Conservation (phyloP, 1,140 invertebrate species). For the Charaxes varanes region DNA sequence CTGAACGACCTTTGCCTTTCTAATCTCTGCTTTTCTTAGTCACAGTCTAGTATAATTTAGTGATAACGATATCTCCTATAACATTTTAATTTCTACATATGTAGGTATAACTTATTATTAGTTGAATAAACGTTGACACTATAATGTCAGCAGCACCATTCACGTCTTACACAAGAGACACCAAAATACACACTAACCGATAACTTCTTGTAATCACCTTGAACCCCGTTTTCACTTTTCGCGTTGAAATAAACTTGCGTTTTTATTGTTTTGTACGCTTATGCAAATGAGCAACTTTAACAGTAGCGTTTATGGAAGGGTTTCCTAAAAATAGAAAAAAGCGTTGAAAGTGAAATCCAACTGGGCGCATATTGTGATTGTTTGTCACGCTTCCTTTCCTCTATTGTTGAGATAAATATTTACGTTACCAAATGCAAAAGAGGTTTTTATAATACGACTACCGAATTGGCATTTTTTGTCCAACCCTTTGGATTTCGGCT, state of each 20-base stretch:
- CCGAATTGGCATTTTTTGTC: conserved; percentile 60
- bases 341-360: conserved; percentile 67
- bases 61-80: no score
- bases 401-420: conserved; percentile 64
- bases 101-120: no score
- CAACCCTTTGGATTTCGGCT: conserved; percentile 53
- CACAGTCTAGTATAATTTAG: no score
- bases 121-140: not conserved
- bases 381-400: conserved; percentile 50
- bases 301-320: conserved; percentile 66
- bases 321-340: conserved; percentile 59
- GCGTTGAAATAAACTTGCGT: conserved; percentile 54
- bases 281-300: conserved; percentile 62
- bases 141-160: conserved; percentile 3
- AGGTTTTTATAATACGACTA: conserved; percentile 63
- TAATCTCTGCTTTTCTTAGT: no score
- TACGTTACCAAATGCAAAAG: conserved; percentile 65
- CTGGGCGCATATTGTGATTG: conserved; percentile 53
- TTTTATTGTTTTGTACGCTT: conserved; percentile 65
- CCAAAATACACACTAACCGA: conserved; percentile 49
- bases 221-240: conserved; percentile 69
- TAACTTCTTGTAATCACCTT: conserved; percentile 38
- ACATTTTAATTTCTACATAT: no score
- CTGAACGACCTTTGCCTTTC: no score
- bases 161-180: conserved; percentile 50